These are phyloP conservation scores for Aphrocallistes beatrix DNA, from an alignment of 37 sponge, comb jelly and placozoan species.

Conservation along the genomic window DNA sequence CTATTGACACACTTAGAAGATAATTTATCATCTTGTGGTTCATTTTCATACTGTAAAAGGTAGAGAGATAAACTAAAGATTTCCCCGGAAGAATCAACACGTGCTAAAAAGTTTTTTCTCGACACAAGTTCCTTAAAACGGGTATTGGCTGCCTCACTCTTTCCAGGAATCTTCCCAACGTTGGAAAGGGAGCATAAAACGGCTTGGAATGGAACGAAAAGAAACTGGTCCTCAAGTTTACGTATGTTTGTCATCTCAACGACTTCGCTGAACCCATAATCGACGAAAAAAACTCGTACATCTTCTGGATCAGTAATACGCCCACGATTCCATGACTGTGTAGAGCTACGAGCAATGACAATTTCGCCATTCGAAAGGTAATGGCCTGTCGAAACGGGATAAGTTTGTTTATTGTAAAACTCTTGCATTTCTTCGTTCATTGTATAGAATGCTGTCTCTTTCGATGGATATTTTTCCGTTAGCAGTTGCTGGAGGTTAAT, in stretches of 20 bases:
- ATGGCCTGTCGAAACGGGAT: neutral
- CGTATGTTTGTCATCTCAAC: slow-evolving; percentile 19
- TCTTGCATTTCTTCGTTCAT: neutral
- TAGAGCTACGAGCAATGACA: slow-evolving; percentile 17
- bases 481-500: neutral
- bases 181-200: slow-evolving; percentile 33
- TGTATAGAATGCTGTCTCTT: neutral
- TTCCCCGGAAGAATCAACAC: neutral
- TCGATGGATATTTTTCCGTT: neutral
- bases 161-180: neutral
- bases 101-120: neutral
- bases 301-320: neutral
- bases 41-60: neutral
- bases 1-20: neutral
- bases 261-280: slow-evolving; percentile 27
- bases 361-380: slow-evolving; percentile 24
- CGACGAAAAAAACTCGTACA: slow-evolving; percentile 37
- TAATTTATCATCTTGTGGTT: neutral
- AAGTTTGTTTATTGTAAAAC: neutral
- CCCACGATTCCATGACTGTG: slow-evolving; percentile 27
- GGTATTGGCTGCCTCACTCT: neutral
- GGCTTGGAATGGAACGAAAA: slow-evolving; percentile 45
- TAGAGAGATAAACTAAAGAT: neutral
- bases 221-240: slow-evolving; percentile 23
- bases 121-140: slow-evolving; percentile 4